A percentile compares a stretch with the other conserved stretches of the same genome.
phyloP scores from a whole-genome alignment of 1,140 invertebrate genomes.

The Brachystomella parvula region DNA sequence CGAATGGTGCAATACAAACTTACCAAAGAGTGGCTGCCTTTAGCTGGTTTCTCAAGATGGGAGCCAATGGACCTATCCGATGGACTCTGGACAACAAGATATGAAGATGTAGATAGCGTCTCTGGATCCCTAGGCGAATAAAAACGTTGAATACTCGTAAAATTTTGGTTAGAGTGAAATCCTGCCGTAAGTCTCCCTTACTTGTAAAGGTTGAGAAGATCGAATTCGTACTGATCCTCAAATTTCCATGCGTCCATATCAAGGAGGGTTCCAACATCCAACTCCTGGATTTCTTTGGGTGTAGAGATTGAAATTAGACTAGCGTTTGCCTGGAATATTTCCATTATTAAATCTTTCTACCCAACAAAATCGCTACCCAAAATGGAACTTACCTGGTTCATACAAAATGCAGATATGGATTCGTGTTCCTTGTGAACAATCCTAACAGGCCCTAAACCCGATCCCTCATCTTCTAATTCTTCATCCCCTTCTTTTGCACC shows the following conservation, averaged over 20 bases:
- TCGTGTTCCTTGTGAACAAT: conserved; percentile 99
- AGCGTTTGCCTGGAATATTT: conserved; percentile 57
- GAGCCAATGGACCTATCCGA: conserved; percentile 56
- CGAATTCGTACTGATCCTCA: conserved; percentile 92
- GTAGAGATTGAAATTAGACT: conserved; percentile 84
- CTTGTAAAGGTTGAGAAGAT: conserved; percentile 77
- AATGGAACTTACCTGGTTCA: conserved; percentile 65
- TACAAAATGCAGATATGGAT: conserved; percentile 91
- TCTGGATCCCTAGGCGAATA: conserved; percentile 51
- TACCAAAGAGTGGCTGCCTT: conserved; percentile 38
- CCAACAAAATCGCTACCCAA: background rate
- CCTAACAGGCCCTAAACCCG: conserved; percentile 63
- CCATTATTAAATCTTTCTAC: conserved; percentile 1
- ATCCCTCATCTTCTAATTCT: conserved; percentile 46
- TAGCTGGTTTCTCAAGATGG: conserved; percentile 41
- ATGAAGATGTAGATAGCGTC: conserved; percentile 62
- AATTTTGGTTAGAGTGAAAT: conserved; percentile 4
- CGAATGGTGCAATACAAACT: too few species aligned
- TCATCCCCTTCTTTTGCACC: conserved; percentile 32
- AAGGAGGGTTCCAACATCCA: conserved; percentile 83
- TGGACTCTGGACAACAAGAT: conserved; percentile 84
- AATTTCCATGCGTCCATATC: conserved; percentile 76
- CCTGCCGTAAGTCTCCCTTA: conserved; percentile 43
- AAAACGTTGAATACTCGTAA: conserved; percentile 3
- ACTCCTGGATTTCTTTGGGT: conserved; percentile 92